Percentiles rank a stretch among this genome's conserved stretches.
These are phyloP conservation scores for Lepilemur ruficaudatus DNA, from an alignment of 2,797 vertebrate genomes.

Conservation along the genomic window DNA sequence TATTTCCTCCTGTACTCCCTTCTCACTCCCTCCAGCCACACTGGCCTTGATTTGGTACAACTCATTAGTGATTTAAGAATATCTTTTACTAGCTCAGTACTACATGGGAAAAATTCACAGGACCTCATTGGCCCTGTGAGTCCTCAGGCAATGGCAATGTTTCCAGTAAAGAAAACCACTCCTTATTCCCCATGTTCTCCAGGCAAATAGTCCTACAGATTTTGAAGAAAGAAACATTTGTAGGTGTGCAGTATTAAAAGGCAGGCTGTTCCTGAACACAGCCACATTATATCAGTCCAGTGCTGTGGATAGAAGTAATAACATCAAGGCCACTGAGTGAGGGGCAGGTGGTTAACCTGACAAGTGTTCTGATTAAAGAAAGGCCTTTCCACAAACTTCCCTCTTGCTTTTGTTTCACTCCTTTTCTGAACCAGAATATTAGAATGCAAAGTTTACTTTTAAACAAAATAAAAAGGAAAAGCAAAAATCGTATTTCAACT, in stretches of 20 bases:
- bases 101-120: neutral
- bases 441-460: neutral
- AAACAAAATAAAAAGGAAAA: neutral
- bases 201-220: neutral
- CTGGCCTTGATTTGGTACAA: neutral
- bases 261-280: neutral
- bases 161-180: neutral
- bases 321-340: no score
- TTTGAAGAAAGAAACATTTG: neutral
- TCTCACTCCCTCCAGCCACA: neutral
- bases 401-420: neutral
- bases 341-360: neutral
- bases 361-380: neutral
- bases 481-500: neutral
- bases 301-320: neutral
- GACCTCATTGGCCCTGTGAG: neutral
- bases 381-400: neutral
- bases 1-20: neutral
- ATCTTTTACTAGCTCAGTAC: neutral
- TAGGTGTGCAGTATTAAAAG: neutral
- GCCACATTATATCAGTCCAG: neutral
- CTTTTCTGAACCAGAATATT: neutral
- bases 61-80: neutral
- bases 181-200: neutral
- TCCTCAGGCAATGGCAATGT: neutral